phyloP scores from a whole-genome alignment of 2,888 invertebrate genomes.

The Drosophila atroscutellata region DNA sequence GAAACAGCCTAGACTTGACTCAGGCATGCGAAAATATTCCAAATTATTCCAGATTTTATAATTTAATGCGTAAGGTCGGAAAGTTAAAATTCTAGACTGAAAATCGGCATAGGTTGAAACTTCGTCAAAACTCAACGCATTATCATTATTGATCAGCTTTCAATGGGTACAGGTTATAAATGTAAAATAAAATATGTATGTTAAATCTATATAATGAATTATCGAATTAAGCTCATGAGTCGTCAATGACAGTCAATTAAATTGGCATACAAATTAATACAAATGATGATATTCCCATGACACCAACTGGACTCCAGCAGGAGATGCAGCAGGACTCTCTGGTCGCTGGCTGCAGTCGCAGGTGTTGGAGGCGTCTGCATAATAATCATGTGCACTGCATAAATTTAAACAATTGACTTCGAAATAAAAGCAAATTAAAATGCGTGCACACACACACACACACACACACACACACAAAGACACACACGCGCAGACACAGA shows the following conservation, averaged over 20 bases:
- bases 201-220: conserved; percentile 59
- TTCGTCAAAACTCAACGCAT: too few relatives aligned
- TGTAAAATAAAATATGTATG: conserved; percentile 27
- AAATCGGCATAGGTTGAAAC: too few relatives aligned
- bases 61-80: too few relatives aligned
- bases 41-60: background rate
- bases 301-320: conserved; percentile 17
- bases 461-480: background rate
- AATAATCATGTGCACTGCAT: conserved; percentile 58
- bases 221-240: conserved; percentile 71
- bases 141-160: background rate
- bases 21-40: background rate
- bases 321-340: conserved; percentile 14
- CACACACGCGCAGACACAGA: conserved; percentile 30
- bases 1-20: background rate
- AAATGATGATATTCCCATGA: conserved; percentile 66
- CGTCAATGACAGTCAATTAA: conserved; percentile 73
- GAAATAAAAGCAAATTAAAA: conserved; percentile 77
- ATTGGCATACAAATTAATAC: conserved; percentile 78
- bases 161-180: background rate
- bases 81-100: too few relatives aligned
- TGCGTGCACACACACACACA: conserved; percentile 46
- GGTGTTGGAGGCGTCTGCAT: conserved; percentile 65
- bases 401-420: conserved; percentile 77
- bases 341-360: conserved; percentile 28